These are phyloP conservation scores for Acromyrmex echinatior DNA, from an alignment of 1,140 invertebrate species.

Conservation along the genomic window DNA sequence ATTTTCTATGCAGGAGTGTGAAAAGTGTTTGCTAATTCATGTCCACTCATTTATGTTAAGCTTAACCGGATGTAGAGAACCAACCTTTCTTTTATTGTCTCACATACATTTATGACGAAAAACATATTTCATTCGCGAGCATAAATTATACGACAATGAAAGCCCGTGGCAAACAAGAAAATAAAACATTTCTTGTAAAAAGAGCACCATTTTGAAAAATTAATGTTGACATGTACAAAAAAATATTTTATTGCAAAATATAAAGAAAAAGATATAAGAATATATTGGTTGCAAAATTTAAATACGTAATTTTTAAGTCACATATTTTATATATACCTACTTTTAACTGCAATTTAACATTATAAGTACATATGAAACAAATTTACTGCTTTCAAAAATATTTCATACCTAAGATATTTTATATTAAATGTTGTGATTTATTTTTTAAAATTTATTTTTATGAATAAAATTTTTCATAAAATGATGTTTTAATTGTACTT, in stretches of 20 bases:
- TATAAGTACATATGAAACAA: not conserved
- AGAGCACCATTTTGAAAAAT: slow-evolving; percentile 9
- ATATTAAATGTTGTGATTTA: not conserved
- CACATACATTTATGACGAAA: slow-evolving; percentile 25
- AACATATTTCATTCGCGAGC: slow-evolving; percentile 51
- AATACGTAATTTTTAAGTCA: not conserved
- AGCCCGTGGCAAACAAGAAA: slow-evolving; percentile 15
- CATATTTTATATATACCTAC: not conserved
- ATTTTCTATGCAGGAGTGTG: slow-evolving; percentile 46
- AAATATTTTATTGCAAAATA: slow-evolving; percentile 6
- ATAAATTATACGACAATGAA: slow-evolving; percentile 49
- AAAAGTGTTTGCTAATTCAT: slow-evolving; percentile 51
- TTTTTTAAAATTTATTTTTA: not conserved
- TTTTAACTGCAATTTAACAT: not conserved
- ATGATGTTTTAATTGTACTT: not conserved
- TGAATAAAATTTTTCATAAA: not conserved
- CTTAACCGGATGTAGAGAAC: slow-evolving; percentile 25
- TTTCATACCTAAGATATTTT: not conserved
- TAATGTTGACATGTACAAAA: not conserved
- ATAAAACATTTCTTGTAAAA: slow-evolving; percentile 9
- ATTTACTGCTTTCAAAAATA: no score
- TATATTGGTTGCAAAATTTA: not conserved
- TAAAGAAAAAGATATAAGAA: not conserved
- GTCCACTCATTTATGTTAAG: slow-evolving; percentile 42
- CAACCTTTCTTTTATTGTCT: slow-evolving; percentile 43